A percentile compares a stretch with the other conserved stretches of the same genome.
Conservation (phyloP, 2,888 invertebrate species). For the Pristionchus maxplancki region DNA sequence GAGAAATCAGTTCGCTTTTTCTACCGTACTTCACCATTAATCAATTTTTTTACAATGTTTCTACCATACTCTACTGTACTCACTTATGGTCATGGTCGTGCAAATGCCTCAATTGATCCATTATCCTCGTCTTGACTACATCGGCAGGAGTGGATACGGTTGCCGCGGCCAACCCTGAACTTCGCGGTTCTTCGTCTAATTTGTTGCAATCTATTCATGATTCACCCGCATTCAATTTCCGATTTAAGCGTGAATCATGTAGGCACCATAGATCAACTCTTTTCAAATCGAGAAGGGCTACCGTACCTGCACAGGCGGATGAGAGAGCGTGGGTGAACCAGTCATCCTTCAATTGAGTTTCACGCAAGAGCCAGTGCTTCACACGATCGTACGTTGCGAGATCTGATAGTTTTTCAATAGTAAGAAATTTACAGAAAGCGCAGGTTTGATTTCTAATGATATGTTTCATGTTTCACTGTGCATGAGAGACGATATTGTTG, state of each 20-base stretch:
- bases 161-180: slow-evolving; percentile 85
- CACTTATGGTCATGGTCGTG: slow-evolving; percentile 67
- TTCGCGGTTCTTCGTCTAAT: background rate
- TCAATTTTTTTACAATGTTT: no score
- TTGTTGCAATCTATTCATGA: background rate
- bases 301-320: slow-evolving; percentile 75
- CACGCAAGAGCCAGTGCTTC: slow-evolving; percentile 84
- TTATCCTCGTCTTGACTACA: slow-evolving; percentile 92
- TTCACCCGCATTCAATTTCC: background rate
- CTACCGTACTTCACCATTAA: slow-evolving; percentile 1
- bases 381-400: slow-evolving; percentile 91
- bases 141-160: slow-evolving; percentile 93
- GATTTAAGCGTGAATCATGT: background rate
- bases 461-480: no score
- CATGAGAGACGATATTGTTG: no score
- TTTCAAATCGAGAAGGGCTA: background rate
- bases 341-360: slow-evolving; percentile 82
- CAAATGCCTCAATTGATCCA: slow-evolving; percentile 86
- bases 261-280: background rate
- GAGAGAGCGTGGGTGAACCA: slow-evolving; percentile 86
- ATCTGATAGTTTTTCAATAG: slow-evolving; percentile 80
- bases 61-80: slow-evolving; percentile 36
- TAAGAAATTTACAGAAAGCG: no score
- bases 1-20: background rate
- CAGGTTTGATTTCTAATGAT: no score